Evolutionary conservation across 2,113 vertebrate genomes (phyloP).

Genomic region (Grammomys surdaster): DNA sequence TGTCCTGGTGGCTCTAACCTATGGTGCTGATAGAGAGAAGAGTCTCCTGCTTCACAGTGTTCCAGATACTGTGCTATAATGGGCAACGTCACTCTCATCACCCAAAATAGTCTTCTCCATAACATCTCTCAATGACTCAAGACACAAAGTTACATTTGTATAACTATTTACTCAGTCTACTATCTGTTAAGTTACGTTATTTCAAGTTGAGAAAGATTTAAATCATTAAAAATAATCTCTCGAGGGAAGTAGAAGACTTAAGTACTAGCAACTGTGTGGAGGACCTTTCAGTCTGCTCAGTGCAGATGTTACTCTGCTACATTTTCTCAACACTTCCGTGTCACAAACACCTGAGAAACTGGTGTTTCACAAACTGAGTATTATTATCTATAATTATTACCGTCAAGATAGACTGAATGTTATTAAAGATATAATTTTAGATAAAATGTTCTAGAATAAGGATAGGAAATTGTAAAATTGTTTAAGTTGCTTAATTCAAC

Average conservation of each 20-base stretch:
- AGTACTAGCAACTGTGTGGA: neutral
- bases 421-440: slow-evolving; percentile 44
- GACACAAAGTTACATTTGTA: slow-evolving; percentile 32
- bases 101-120: slow-evolving; percentile 37
- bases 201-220: slow-evolving; percentile 27
- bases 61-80: slow-evolving; percentile 14
- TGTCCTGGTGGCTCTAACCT: neutral
- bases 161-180: neutral
- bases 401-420: neutral
- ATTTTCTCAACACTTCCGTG: neutral
- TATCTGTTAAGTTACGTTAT: slow-evolving; percentile 16
- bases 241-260: slow-evolving; percentile 27
- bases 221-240: slow-evolving; percentile 28
- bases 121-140: slow-evolving; percentile 59
- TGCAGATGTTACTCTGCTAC: neutral
- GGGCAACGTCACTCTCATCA: neutral
- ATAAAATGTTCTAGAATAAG: slow-evolving; percentile 54
- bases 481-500: slow-evolving; percentile 47
- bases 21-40: slow-evolving; percentile 5
- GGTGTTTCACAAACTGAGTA: slow-evolving; percentile 19
- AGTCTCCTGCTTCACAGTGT: neutral
- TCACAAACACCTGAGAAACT: slow-evolving; percentile 45
- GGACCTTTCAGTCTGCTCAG: neutral
- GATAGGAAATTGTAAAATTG: slow-evolving; percentile 31
- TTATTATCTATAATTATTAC: neutral